A percentile compares a stretch with the other conserved stretches of the same genome.
These are phyloP conservation scores for Ormyrus labotus DNA, from an alignment of 2,888 invertebrate species.

Conservation along the genomic window DNA sequence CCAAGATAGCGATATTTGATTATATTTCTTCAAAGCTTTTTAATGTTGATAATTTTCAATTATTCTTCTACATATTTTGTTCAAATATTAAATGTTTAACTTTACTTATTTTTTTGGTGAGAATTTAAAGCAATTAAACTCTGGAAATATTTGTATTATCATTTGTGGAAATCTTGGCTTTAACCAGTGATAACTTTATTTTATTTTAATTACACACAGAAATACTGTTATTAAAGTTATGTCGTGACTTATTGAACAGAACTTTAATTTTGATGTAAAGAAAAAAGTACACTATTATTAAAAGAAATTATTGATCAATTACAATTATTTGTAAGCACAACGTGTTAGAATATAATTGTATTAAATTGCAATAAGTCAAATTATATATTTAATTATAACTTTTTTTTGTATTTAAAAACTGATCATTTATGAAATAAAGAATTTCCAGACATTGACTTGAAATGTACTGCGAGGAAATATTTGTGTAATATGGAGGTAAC, in stretches of 20 bases:
- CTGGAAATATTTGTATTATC: slow-evolving; percentile 6
- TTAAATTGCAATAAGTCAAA: no score
- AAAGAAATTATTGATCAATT: background rate
- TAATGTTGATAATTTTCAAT: background rate
- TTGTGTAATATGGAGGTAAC: no score
- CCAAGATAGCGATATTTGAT: slow-evolving; percentile 48
- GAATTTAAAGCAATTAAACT: background rate
- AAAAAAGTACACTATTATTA: slow-evolving; percentile 8
- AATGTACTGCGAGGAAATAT: no score
- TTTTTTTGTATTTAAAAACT: no score
- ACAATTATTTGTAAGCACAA: background rate
- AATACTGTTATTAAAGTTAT: slow-evolving; percentile 10
- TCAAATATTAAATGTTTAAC: background rate
- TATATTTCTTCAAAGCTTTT: background rate
- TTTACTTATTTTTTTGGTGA: background rate
- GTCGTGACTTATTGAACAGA: slow-evolving; percentile 5
- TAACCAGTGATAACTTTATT: slow-evolving; percentile 19
- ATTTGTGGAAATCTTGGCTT: slow-evolving; percentile 43
- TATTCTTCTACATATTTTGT: slow-evolving; percentile 11
- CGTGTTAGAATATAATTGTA: no score
- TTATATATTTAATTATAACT: no score
- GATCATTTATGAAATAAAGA: no score
- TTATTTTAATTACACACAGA: slow-evolving; percentile 18
- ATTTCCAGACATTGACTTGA: no score
- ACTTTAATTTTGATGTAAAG: background rate